Conservation (phyloP, 2,888 invertebrate species). For the Orgyia antiqua region DNA sequence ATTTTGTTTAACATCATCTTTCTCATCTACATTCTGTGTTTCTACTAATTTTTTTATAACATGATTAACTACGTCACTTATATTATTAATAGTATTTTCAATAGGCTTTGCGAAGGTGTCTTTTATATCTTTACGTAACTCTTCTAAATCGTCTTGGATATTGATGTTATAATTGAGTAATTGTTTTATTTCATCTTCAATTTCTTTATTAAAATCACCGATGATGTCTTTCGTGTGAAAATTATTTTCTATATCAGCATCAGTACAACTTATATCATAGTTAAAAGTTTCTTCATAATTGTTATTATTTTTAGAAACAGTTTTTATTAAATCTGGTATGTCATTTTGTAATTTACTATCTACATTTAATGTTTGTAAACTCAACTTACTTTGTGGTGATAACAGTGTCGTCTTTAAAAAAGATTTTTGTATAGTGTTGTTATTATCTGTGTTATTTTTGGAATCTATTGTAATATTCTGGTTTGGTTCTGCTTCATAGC, state of each 20-base stretch:
- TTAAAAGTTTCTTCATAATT: slow-evolving; percentile 39
- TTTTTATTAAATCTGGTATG: slow-evolving; percentile 67
- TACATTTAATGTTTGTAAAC: slow-evolving; percentile 26
- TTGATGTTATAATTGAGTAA: slow-evolving; percentile 68
- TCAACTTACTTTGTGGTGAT: slow-evolving; percentile 24
- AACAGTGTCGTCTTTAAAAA: slow-evolving; percentile 26
- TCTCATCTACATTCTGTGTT: slow-evolving; percentile 44
- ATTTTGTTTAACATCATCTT: slow-evolving; percentile 22
- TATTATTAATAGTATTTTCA: slow-evolving; percentile 71
- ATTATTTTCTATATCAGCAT: slow-evolving; percentile 68
- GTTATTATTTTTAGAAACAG: slow-evolving; percentile 58
- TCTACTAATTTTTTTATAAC: slow-evolving; percentile 71
- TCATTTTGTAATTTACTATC: slow-evolving; percentile 46
- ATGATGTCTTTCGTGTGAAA: slow-evolving; percentile 71
- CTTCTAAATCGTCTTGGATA: slow-evolving; percentile 67
- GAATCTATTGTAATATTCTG: slow-evolving; percentile 34
- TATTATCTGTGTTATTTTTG: slow-evolving; percentile 54
- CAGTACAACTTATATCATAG: slow-evolving; percentile 50
- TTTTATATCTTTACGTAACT: slow-evolving; percentile 69
- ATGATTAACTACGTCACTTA: slow-evolving; percentile 72
- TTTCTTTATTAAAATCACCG: slow-evolving; percentile 79
- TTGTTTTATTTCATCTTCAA: slow-evolving; percentile 77
- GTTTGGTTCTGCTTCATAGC: slow-evolving; percentile 40
- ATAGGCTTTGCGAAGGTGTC: slow-evolving; percentile 70
- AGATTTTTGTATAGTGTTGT: slow-evolving; percentile 46